Evolutionary conservation across 2,888 invertebrate genomes (phyloP), one percentile per base, ranked within the genome.

Genomic region (Ophion ventricosus): DNA sequence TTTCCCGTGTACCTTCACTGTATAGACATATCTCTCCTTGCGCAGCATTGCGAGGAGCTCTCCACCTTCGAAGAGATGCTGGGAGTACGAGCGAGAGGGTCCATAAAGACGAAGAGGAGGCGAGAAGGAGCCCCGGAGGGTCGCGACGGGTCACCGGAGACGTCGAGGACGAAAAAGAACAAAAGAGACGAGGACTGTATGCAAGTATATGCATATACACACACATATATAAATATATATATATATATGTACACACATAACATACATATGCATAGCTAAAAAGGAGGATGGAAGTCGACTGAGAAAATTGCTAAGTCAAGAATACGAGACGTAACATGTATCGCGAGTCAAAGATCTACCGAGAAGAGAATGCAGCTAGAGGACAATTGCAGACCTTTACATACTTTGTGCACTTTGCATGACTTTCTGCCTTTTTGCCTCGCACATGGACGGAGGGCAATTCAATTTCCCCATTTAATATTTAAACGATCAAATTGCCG

Each of bases 71-170:
- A n/a, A n/a, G 63, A 74, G 61, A 43, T 23, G 25, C 40, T 59
- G 59, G 25, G 43, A n/a, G 69, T 43, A 59, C 54, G 43, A 79
- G 73, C 54, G 40, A 59, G 26, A 73, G 43, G 14, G n/a, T 64
- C 40, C 25, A 43, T n/a, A 29, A 29, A 61, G 57, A 63, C 17
- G 74, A 54, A 40, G 73, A 80, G 29, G 56, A 54, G 56, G 76
- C 35, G 49, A 63, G 63, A 56, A 73, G 67, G 56, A 67, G 74
- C 70, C 70, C 26, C 61, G 8, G 83, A 75, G 82, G 81, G 76
- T 78, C 86, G 88, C 86, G 80, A 87, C 82, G 83, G 81, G 84
- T 84, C 84, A 84, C 80, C 70, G 66, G 77, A 85, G 82, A 79
- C 73, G 82, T 82, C 85, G 86, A 85, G 84, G 80, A 77, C 82